Evolutionary conservation across 1,140 invertebrate genomes (phyloP), one percentile per base, ranked within the genome.

Genomic region (Brachionus rubens): DNA sequence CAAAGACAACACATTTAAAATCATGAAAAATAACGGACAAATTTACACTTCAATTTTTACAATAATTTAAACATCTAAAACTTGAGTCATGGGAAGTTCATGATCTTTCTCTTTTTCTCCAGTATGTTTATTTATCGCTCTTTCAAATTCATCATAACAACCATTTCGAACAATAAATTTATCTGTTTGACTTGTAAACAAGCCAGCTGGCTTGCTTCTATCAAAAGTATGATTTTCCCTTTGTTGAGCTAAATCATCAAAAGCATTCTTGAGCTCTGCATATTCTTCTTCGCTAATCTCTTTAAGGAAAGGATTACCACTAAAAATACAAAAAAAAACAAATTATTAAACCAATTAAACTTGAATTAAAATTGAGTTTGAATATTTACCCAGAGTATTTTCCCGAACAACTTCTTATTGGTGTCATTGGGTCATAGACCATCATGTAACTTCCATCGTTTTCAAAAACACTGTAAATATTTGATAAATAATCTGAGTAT

Each of bases 151-250:
- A 41, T 43, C 59, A 65, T 65, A 65, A 14, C 12, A 43, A 4
- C 59, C 59, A 41, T 24, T 5, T 65, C 59, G 21, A 5, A 65
- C 59, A 43, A 65, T 65, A 26, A 65, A 65, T 43, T 65, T 65
- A 14, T 65, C 59, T 24, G 24, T 65, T 26, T 24, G n/a, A 28
- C 59, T 65, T 2, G 59, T 65, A 24, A 65, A 65, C 21, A 65
- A 24, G 30, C 59, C 59, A 65, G 59, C 43, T 2, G 33, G 40
- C 7, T 36, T 6, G 12, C 16, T 65, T 28, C 59, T 41, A 12
- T 65, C 59, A 65, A 43, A 65, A 24, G 59, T 65, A n/a, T 65
- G 59, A 43, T 65, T 65, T 65, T 43, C 33, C 43, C 43, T 65
- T 14, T 65, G 41, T 26, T 24, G 41, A 6, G 59, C 59, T 24